Evolutionary conservation across 2,113 vertebrate genomes (phyloP).

Genomic region (Dromas ardeola): DNA sequence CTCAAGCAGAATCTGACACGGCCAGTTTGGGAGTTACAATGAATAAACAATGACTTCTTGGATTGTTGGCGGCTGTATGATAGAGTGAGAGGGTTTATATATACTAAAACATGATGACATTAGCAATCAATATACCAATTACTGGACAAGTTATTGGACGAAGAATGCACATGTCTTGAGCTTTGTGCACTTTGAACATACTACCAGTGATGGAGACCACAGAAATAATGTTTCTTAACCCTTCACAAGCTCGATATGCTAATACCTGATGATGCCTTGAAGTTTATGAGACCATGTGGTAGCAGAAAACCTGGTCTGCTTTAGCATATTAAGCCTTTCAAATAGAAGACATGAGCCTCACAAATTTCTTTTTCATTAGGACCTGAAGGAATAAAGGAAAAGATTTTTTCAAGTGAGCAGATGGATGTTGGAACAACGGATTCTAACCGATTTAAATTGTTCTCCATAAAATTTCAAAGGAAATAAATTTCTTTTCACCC

Average conservation of each 20-base stretch:
- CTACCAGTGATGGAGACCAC: neutral
- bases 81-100: slow-evolving; percentile 80
- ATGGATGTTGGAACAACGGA: neutral
- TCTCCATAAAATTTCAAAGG: neutral
- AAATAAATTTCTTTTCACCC: neutral
- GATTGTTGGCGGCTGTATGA: slow-evolving; percentile 85
- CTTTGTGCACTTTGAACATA: slow-evolving; percentile 60
- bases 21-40: slow-evolving; percentile 90
- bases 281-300: neutral
- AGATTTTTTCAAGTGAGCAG: neutral
- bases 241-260: neutral
- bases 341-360: neutral
- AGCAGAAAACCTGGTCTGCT: neutral
- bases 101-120: slow-evolving; percentile 94
- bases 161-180: slow-evolving; percentile 76
- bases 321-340: neutral
- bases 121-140: slow-evolving; percentile 95
- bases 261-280: neutral
- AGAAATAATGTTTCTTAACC: slow-evolving; percentile 46
- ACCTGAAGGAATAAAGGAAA: neutral
- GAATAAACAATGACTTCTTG: slow-evolving; percentile 97
- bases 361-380: neutral
- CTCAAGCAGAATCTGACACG: slow-evolving; percentile 91
- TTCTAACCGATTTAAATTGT: neutral
- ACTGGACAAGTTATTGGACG: slow-evolving; percentile 90